phyloP scores from a whole-genome alignment of 1,140 invertebrate genomes.

The Ditylenchus dipsaci region DNA sequence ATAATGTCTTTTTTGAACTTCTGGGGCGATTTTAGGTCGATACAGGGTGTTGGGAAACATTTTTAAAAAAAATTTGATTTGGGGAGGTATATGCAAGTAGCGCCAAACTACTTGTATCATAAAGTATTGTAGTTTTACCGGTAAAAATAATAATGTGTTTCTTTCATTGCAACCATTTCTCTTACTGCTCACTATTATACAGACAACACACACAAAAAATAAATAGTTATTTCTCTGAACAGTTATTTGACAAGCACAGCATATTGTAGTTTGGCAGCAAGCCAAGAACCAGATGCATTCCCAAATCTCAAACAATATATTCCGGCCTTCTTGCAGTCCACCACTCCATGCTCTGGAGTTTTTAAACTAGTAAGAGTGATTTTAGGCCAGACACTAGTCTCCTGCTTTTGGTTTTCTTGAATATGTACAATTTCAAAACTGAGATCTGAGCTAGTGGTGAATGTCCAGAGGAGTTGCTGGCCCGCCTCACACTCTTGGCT shows the following conservation, averaged over 20 bases:
- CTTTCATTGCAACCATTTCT: too few species aligned
- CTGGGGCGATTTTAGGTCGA: too few species aligned
- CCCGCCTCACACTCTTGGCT: constrained; percentile 13
- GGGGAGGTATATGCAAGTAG: too few species aligned
- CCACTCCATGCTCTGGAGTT: constrained; percentile 18
- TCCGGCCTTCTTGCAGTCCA: constrained; percentile 15
- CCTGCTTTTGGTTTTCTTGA: not conserved
- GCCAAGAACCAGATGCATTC: constrained; percentile 13
- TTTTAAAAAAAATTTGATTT: too few species aligned
- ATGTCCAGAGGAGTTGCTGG: constrained; percentile 24
- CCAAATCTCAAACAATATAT: constrained; percentile 15
- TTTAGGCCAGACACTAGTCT: constrained; percentile 16
- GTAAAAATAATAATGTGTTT: too few species aligned
- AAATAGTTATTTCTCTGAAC: too few species aligned
- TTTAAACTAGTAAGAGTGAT: constrained; percentile 20
- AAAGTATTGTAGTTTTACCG: too few species aligned
- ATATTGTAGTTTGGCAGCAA: constrained; percentile 26
- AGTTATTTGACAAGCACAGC: constrained; percentile 11
- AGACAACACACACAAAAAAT: too few species aligned
- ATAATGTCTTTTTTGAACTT: too few species aligned
- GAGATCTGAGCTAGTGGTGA: constrained; percentile 19
- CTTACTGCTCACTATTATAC: too few species aligned
- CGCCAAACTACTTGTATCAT: too few species aligned
- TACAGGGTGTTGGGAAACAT: too few species aligned
- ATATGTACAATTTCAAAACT: constrained; percentile 24